These are phyloP conservation scores for Achlya flavicornis DNA, from an alignment of 2,888 invertebrate genomes.

Conservation along the genomic window DNA sequence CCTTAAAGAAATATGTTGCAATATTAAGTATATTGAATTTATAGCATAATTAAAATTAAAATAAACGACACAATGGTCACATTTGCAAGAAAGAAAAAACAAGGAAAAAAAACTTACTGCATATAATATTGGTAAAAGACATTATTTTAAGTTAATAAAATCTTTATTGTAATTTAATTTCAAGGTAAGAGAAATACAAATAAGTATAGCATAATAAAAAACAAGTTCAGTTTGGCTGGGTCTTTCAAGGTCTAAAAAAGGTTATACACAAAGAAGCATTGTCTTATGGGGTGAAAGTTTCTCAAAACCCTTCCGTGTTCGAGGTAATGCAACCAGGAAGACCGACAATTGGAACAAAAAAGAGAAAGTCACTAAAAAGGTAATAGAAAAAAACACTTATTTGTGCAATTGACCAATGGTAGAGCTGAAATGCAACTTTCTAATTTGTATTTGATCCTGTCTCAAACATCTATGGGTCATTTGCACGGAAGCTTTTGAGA, in stretches of 20 bases:
- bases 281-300: slow-evolving; percentile 75
- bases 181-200: not conserved
- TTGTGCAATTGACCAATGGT: slow-evolving; percentile 68
- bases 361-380: slow-evolving; percentile 74
- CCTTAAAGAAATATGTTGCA: no score
- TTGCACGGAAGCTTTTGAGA: slow-evolving; percentile 65
- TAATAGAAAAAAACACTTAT: slow-evolving; percentile 59
- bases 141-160: not conserved
- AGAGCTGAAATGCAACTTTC: slow-evolving; percentile 65
- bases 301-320: slow-evolving; percentile 70
- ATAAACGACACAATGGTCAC: no score
- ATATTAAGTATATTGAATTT: no score
- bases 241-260: slow-evolving; percentile 20
- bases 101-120: no score
- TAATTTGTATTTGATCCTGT: slow-evolving; percentile 70
- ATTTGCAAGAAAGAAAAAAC: no score
- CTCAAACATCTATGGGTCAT: slow-evolving; percentile 55
- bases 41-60: no score
- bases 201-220: not conserved
- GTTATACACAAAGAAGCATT: slow-evolving; percentile 48
- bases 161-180: not conserved
- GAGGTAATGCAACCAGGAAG: slow-evolving; percentile 69
- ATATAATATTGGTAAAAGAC: not conserved
- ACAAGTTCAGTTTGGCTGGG: not conserved
- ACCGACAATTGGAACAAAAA: slow-evolving; percentile 78